phyloP scores from a whole-genome alignment of 64 coral and sea anemone species.

The Acropora yongei region DNA sequence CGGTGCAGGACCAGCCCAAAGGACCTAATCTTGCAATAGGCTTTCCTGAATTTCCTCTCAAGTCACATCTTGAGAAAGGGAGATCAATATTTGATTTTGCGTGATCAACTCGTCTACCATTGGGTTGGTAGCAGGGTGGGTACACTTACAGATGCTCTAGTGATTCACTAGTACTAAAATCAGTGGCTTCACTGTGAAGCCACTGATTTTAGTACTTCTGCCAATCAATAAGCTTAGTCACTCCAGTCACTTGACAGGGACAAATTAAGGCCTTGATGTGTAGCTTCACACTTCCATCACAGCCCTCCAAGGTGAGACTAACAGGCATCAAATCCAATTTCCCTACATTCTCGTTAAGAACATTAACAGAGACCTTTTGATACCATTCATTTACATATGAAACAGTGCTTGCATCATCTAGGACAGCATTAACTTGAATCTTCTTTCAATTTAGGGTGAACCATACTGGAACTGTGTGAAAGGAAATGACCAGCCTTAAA shows the following conservation, averaged over 20 bases:
- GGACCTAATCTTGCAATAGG: no score
- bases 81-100: conserved; percentile 32
- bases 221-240: conserved; percentile 42
- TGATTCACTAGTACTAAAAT: not conserved
- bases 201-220: conserved; percentile 8
- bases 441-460: not conserved
- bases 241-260: conserved; percentile 34
- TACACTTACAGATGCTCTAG: conserved; percentile 27
- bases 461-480: not conserved
- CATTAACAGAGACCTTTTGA: conserved; percentile 37
- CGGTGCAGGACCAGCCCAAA: no score
- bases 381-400: not conserved
- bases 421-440: conserved; percentile 5
- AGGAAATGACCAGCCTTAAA: no score
- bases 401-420: conserved; percentile 43
- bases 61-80: no score
- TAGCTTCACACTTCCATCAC: conserved; percentile 30
- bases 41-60: no score
- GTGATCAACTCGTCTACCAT: conserved; percentile 25
- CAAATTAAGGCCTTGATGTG: conserved; percentile 54
- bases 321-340: conserved; percentile 64
- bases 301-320: not conserved
- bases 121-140: conserved; percentile 2
- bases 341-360: conserved; percentile 50
- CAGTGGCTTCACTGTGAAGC: not conserved